A percentile compares a stretch with the other conserved stretches of the same genome.
These are phyloP conservation scores for Lepilemur septentrionalis DNA, from an alignment of 2,797 vertebrate genomes.

Conservation along the genomic window DNA sequence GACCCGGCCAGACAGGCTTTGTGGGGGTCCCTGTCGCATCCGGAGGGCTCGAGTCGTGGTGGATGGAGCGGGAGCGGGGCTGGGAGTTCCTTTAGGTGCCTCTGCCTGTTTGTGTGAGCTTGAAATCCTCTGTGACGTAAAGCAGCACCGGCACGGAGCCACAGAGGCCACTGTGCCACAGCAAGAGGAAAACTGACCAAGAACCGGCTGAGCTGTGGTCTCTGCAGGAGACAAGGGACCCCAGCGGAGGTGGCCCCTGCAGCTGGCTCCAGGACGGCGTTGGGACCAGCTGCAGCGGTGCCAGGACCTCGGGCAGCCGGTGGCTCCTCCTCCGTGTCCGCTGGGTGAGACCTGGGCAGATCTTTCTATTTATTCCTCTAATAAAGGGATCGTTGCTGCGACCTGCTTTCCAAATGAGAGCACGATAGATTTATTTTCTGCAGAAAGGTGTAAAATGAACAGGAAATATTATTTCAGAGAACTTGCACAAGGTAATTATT, in stretches of 20 bases:
- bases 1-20: accelerated
- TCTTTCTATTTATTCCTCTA: background rate
- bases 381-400: background rate
- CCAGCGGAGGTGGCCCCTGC: background rate
- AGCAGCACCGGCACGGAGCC: accelerated
- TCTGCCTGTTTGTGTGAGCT: too few species aligned
- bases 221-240: accelerated
- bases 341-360: accelerated
- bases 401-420: background rate
- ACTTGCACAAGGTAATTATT: background rate
- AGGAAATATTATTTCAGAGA: background rate
- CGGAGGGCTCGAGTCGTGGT: accelerated
- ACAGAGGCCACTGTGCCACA: background rate
- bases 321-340: accelerated
- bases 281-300: background rate
- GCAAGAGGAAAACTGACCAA: background rate
- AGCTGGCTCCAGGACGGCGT: too few species aligned
- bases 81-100: too few species aligned
- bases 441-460: background rate
- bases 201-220: too few species aligned
- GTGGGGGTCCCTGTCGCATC: too few species aligned
- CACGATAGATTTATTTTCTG: background rate
- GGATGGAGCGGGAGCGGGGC: background rate
- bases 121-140: accelerated
- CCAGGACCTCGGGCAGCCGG: accelerated